Base-by-base conservation (phyloP, 2,797 vertebrate genomes). In the Gorsachius magnificus region DNA sequence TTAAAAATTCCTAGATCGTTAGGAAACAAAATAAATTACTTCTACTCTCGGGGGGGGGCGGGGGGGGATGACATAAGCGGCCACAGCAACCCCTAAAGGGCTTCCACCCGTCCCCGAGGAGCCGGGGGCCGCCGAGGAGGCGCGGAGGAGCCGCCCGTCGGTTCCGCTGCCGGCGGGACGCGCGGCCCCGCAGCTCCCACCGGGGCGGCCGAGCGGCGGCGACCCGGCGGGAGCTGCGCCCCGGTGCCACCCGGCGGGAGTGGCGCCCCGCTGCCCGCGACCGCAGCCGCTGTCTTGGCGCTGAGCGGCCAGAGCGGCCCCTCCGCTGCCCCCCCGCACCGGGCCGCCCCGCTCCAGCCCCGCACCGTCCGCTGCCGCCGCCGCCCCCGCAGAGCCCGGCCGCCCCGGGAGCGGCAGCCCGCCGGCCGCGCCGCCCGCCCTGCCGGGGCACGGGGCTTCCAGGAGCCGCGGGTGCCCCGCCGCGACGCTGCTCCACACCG, bases 31-130 rank as follows among this genome's bases (percentile, higher is more conserved):
- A 86, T 43, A 3, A 75, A 79, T 16, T 0, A 24, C 16, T 72
- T 63, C 3, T 2, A 31, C 16, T n/a, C 8, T 29, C 58, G 25
- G 20, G 33, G 17, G 6, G 3, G 9, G 3, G 12, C 6, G 6
- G 1, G 2, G 0, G 0, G 26, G 25, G 69, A 28, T 5, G 5
- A 11, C 2, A 10, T 22, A 7, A 68, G 21, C 7, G 19, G 21
- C 53, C 64, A 4, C 10, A 9, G 76, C 51, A 43, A 6, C 28
- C 12, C 3, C 4, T 6, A 5, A 24, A 14, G 41, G 25, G 57
- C 26, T 94, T 31, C n/a, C 80, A 13, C 9, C 36, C 25, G n/a
- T 5, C 70, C 35, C 38, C 4, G 41, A 36, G n/a, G 76, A 10
- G 53, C 33, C 4, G 61, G 51, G 51, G 9, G 18, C 65, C 12